Evolutionary conservation across 2,888 invertebrate species (phyloP).

Genomic region (Phasia obesa): DNA sequence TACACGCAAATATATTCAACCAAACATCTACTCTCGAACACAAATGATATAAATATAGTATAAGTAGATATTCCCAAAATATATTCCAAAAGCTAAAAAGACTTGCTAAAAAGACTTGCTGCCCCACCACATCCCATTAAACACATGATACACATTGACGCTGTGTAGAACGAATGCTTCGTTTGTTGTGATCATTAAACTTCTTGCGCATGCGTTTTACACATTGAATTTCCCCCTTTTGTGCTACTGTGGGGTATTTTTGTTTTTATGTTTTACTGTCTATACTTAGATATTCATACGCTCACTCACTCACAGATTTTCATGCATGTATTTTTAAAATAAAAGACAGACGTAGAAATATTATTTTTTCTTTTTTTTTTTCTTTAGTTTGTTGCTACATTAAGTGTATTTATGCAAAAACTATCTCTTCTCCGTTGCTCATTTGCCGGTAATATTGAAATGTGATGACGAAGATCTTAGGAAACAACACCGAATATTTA

Average conservation of each 20-base stretch:
- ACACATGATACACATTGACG: conserved; percentile 44
- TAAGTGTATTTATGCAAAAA: conserved; percentile 30
- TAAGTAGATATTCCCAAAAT: conserved; percentile 62
- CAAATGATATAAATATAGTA: conserved; percentile 4
- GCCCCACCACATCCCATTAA: conserved; percentile 8
- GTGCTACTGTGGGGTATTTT: conserved; percentile 39
- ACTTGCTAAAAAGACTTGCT: conserved; percentile 31
- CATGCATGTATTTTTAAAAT: neutral
- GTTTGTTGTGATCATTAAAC: conserved; percentile 61
- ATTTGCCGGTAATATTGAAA: conserved; percentile 62
- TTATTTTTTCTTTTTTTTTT: conserved; percentile 6
- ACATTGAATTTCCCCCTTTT: conserved; percentile 41
- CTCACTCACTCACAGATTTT: conserved; percentile 34
- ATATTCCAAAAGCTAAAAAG: conserved; percentile 67
- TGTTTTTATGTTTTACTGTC: conserved; percentile 30
- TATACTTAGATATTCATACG: conserved; percentile 55
- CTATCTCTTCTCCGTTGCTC: conserved; percentile 8
- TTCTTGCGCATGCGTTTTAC: conserved; percentile 64
- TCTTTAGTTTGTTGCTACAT: conserved; percentile 3
- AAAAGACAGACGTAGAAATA: conserved; percentile 25
- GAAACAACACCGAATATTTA: conserved; percentile 17
- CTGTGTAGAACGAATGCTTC: neutral
- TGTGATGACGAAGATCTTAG: conserved; percentile 61
- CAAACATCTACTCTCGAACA: neutral
- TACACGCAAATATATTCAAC: conserved; percentile 7